Percentiles rank a stretch among this genome's conserved stretches.
phyloP scores from a whole-genome alignment of 2,888 invertebrate genomes.

The Mesorhabditis spiculigera region DNA sequence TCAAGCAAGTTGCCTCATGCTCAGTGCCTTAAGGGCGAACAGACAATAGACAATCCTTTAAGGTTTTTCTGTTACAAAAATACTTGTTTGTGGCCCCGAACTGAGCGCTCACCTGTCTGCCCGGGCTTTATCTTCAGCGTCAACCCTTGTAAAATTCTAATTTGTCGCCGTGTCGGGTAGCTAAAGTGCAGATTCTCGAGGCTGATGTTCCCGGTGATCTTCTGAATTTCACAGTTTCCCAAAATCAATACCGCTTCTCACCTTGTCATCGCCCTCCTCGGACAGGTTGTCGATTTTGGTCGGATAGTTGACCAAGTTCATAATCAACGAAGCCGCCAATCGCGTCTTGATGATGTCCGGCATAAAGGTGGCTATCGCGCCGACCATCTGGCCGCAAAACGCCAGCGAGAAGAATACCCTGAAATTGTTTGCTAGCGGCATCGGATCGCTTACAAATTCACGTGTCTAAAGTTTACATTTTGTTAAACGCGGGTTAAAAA shows the following conservation, averaged over 20 bases:
- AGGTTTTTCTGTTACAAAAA: no score
- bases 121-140: slow-evolving; percentile 47
- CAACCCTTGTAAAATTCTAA: slow-evolving; percentile 58
- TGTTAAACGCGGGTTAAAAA: no score
- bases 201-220: slow-evolving; percentile 57
- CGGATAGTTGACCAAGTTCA: slow-evolving; percentile 59
- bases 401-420: slow-evolving; percentile 66
- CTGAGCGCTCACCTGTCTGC: not conserved
- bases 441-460: no score
- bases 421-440: slow-evolving; percentile 16
- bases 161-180: slow-evolving; percentile 60
- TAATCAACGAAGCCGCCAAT: slow-evolving; percentile 60
- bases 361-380: slow-evolving; percentile 59
- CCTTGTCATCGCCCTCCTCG: slow-evolving; percentile 32
- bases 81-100: no score
- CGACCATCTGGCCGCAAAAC: slow-evolving; percentile 63
- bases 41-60: no score
- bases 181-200: slow-evolving; percentile 59
- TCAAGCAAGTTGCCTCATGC: no score
- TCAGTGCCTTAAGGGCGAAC: no score
- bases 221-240: slow-evolving; percentile 21
- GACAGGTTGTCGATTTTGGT: slow-evolving; percentile 59
- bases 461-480: no score
- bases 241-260: slow-evolving; percentile 9
- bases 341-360: slow-evolving; percentile 50